Conservation (phyloP, 2,888 invertebrate species). For the Lumbricus terrestris region DNA sequence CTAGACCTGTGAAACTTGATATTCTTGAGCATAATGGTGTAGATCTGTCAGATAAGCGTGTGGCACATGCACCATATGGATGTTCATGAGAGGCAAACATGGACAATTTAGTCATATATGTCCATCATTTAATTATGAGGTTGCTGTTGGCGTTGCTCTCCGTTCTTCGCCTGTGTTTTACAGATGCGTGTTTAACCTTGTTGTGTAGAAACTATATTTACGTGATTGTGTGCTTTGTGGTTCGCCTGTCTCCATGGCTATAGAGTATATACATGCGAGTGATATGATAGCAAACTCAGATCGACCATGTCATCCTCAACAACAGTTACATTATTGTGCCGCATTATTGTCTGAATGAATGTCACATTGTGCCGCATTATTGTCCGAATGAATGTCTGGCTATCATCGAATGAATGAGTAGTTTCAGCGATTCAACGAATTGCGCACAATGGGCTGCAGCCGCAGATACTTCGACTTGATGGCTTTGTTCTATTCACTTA, state of each 20-base stretch:
- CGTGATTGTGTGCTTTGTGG: background rate
- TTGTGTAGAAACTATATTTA: no score
- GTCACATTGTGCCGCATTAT: background rate
- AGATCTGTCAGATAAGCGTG: no score
- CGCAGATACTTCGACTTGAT: background rate
- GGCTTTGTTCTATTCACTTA: background rate
- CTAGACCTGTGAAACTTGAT: no score
- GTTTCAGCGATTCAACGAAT: background rate
- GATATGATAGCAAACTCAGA: no score
- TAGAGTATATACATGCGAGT: background rate
- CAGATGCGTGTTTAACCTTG: no score
- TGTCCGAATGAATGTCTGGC: background rate
- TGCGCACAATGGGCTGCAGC: background rate
- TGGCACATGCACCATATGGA: no score
- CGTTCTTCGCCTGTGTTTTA: background rate
- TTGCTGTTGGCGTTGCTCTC: background rate
- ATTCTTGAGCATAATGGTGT: no score
- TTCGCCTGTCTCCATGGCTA: background rate
- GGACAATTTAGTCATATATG: no score
- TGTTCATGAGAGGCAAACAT: no score
- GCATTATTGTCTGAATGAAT: background rate
- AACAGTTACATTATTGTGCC: no score
- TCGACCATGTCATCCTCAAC: no score
- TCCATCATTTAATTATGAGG: background rate
- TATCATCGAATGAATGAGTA: background rate